A percentile compares a stretch with the other conserved stretches of the same genome.
Conservation (phyloP, 2,113 vertebrate species). For the Clarias batrachus region DNA sequence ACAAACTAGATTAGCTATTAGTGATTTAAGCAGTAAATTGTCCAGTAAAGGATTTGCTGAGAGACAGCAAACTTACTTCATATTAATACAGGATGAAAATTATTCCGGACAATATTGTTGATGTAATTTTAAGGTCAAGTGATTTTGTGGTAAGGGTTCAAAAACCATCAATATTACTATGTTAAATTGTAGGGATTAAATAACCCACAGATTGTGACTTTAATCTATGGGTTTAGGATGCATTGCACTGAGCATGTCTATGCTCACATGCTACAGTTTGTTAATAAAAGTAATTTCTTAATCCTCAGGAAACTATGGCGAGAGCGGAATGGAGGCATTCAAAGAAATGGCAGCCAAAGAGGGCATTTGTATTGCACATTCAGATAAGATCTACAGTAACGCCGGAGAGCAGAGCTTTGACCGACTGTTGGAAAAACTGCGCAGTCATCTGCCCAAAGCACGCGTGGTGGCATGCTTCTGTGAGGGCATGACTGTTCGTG, state of each 20-base stretch:
- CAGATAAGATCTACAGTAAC: slow-evolving; percentile 99
- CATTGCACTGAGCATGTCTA: neutral
- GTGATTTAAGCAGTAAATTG: neutral
- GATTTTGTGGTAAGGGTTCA: neutral
- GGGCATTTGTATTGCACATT: slow-evolving; percentile 96
- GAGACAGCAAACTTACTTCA: neutral
- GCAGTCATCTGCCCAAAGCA: slow-evolving; percentile 90
- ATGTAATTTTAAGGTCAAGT: neutral
- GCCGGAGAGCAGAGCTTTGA: slow-evolving; percentile 93
- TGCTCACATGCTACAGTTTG: neutral
- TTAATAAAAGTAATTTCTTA: neutral
- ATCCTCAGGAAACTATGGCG: slow-evolving; percentile 90
- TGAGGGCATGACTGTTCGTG: slow-evolving; percentile 96
- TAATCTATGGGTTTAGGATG: neutral
- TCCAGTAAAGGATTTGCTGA: neutral
- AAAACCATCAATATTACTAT: neutral
- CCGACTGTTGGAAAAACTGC: slow-evolving; percentile 86
- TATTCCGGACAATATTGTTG: neutral
- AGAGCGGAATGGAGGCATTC: slow-evolving; percentile 99
- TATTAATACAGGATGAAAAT: neutral
- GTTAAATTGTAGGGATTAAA: neutral
- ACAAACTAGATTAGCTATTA: neutral
- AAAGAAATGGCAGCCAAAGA: slow-evolving; percentile 96
- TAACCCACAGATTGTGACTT: neutral
- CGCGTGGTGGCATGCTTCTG: slow-evolving; percentile 97